These are phyloP conservation scores for Carassius auratus DNA, from an alignment of 2,113 vertebrate species.

Conservation along the genomic window DNA sequence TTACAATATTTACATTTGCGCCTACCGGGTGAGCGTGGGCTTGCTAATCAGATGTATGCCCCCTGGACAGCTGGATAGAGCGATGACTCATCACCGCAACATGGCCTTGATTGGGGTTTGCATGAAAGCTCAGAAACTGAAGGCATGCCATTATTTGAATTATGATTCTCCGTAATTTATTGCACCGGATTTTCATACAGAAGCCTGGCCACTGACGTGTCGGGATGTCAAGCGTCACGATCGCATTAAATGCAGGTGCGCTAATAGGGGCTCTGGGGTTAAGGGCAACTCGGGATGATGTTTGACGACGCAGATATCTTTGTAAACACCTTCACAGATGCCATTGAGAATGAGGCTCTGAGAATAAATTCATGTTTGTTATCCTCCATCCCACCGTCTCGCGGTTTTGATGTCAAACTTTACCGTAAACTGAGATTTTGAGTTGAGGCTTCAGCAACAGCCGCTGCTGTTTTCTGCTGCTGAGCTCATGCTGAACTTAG, in stretches of 20 bases:
- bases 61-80: slow-evolving; percentile 79
- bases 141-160: slow-evolving; percentile 66
- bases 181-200: slow-evolving; percentile 61
- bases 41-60: slow-evolving; percentile 78
- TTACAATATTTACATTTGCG: slow-evolving; percentile 82
- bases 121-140: slow-evolving; percentile 70
- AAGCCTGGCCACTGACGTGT: slow-evolving; percentile 39
- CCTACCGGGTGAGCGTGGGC: slow-evolving; percentile 73
- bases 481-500: slow-evolving; percentile 4
- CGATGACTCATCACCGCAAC: slow-evolving; percentile 80
- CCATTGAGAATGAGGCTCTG: not conserved
- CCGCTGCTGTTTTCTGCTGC: not conserved
- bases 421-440: not conserved
- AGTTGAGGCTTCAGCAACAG: not conserved
- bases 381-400: not conserved
- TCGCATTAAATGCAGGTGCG: not conserved
- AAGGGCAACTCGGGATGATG: slow-evolving; percentile 12
- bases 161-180: slow-evolving; percentile 65
- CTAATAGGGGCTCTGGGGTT: not conserved
- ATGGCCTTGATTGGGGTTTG: slow-evolving; percentile 75
- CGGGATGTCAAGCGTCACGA: slow-evolving; percentile 11
- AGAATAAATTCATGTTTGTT: not conserved
- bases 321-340: not conserved
- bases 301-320: not conserved
- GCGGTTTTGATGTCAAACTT: slow-evolving; percentile 25